These are phyloP conservation scores for Atherinomorus stipes DNA, from an alignment of 2,113 vertebrate genomes.

Conservation along the genomic window DNA sequence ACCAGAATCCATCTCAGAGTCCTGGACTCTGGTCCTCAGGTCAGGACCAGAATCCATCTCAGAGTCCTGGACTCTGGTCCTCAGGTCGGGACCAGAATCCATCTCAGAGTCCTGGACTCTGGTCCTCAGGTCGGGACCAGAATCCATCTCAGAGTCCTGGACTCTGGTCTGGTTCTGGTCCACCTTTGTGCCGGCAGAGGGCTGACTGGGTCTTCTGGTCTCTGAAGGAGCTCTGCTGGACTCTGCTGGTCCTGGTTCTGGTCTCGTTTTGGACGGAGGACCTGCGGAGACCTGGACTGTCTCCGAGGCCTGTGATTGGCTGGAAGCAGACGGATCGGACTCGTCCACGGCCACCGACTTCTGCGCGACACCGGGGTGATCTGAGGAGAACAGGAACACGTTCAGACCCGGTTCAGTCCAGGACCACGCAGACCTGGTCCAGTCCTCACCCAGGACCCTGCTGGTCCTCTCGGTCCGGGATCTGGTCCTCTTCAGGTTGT, in stretches of 20 bases:
- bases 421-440: background rate
- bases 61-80: background rate
- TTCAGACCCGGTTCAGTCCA: no score
- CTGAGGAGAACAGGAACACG: conserved; percentile 19
- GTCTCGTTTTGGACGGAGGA: background rate
- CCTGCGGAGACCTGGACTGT: background rate
- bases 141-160: background rate
- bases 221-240: background rate
- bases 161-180: background rate
- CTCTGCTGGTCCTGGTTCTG: background rate
- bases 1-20: no score
- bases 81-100: no score
- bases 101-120: background rate
- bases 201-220: background rate
- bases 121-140: background rate
- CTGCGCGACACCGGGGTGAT: background rate
- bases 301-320: conserved; percentile 4
- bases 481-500: conserved; percentile 51
- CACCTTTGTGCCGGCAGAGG: background rate
- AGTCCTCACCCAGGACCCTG: conserved; percentile 21
- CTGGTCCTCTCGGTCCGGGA: background rate
- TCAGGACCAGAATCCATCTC: no score
- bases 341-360: background rate
- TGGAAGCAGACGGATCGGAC: background rate
- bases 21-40: background rate